Conservation (phyloP, 2,888 invertebrate species). For the Xylota sylvarum region DNA sequence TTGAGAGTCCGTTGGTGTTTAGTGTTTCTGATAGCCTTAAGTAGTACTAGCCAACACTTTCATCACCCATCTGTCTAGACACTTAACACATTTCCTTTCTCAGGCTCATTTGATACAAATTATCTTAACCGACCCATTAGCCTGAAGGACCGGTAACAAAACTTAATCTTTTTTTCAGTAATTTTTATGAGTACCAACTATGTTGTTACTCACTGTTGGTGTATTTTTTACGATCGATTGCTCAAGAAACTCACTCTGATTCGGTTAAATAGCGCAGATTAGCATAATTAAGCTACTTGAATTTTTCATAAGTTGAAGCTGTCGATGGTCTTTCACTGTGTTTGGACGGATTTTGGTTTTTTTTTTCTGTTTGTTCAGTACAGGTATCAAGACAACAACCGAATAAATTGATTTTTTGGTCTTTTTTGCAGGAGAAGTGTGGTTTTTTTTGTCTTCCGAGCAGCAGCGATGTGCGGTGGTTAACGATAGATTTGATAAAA, state of each 20-base stretch:
- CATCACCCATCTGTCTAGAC: too few species aligned
- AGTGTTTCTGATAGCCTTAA: too few species aligned
- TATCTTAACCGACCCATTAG: neutral
- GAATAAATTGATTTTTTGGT: constrained; percentile 51
- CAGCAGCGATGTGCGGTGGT: constrained; percentile 40
- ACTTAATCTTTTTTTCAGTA: neutral
- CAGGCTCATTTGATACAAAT: too few species aligned
- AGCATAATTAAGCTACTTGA: constrained; percentile 68
- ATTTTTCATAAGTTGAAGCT: constrained; percentile 66
- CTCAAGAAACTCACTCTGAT: constrained; percentile 51
- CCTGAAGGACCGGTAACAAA: neutral
- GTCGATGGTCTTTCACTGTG: constrained; percentile 41
- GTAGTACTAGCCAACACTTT: too few species aligned
- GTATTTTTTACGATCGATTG: constrained; percentile 64
- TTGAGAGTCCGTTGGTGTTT: too few species aligned
- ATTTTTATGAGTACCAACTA: constrained; percentile 2
- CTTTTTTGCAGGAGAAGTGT: constrained; percentile 34
- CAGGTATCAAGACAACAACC: constrained; percentile 9
- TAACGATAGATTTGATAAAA: constrained; percentile 44
- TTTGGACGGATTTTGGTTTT: neutral
- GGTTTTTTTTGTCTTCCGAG: neutral
- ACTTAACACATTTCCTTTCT: too few species aligned
- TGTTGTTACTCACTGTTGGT: constrained; percentile 43
- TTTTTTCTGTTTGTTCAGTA: neutral
- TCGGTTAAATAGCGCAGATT: constrained; percentile 57